A percentile compares a stretch with the other conserved stretches of the same genome.
Conservation (phyloP, 2,888 invertebrate species). For the Athalia circularis region DNA sequence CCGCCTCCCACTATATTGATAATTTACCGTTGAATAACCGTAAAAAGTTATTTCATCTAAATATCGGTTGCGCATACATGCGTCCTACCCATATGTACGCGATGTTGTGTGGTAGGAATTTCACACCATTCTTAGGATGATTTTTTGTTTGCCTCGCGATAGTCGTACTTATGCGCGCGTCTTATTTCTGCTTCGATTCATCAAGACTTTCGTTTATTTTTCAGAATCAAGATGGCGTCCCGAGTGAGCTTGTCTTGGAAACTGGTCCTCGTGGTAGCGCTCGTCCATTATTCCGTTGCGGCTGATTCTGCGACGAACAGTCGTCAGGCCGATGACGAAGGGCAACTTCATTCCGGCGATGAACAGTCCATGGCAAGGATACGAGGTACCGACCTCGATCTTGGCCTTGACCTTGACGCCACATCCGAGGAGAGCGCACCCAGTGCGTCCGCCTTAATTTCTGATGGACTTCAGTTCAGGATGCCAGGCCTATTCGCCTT, state of each 20-base stretch:
- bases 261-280: constrained; percentile 17
- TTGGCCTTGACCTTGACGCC: constrained; percentile 38
- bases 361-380: constrained; percentile 32
- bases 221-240: constrained; percentile 32
- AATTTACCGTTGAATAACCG: constrained; percentile 43
- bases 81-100: not conserved
- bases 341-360: constrained; percentile 28
- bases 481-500: constrained; percentile 73
- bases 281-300: constrained; percentile 3
- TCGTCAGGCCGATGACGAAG: constrained; percentile 63
- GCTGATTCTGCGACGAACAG: constrained; percentile 66
- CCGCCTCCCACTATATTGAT: constrained; percentile 27
- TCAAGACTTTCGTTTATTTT: not conserved
- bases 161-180: not conserved
- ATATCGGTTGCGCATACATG: constrained; percentile 12
- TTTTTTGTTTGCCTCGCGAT: not conserved
- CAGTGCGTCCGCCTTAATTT: constrained; percentile 44
- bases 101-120: constrained; percentile 3
- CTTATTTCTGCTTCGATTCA: not conserved
- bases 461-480: constrained; percentile 60
- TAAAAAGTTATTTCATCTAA: constrained; percentile 42
- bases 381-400: constrained; percentile 24
- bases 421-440: constrained; percentile 48
- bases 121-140: not conserved
- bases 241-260: constrained; percentile 14